Base-by-base conservation (phyloP, 2,797 vertebrate genomes). In the Gephyroberyx darwinii region DNA sequence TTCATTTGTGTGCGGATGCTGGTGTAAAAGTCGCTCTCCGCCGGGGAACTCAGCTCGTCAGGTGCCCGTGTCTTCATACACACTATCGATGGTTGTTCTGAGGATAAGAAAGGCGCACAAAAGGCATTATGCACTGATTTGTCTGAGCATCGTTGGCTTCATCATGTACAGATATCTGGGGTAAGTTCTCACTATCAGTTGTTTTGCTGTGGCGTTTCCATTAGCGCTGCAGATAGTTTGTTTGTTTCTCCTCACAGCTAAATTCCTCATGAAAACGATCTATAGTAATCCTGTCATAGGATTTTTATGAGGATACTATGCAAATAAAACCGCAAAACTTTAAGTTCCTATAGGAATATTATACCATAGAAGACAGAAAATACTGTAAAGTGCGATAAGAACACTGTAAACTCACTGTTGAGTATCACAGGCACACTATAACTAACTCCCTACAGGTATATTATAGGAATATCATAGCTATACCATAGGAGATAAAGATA, bases 161-260 rank as follows among this genome's bases (percentile, higher is more conserved):
- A 54, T 94, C 53, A 75, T 91, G 71, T 94, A 93, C 88, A 89
- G 86, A 75, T 91, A 89, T 61, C 43, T 91, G 2, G 35, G 92
- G 94, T 94, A 52, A 92, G 93, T 81, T 43, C 3, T 54, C 1
- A n/a, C 1, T 56, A 0, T 16, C 19, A 48, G 12, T 17, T 74
- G 30, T 50, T 65, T 2, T 19, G 2, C 3, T 53, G 9, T 12
- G 26, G 26, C 75, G 2, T 51, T 39, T 43, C 7, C 10, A 52
- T 41, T 41, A 53, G 2, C 31, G 20, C 3, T 47, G 4, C 10
- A 62, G 1, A 37, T 45, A 50, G 52, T 14, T 5, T 60, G 20
- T 43, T 51, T 60, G 33, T 58, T 1, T 1, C 1, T 66, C 52
- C 1, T 7, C 14, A 26, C 52, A 14, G 52, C 52, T 53, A 26